Evolutionary conservation across 2,888 invertebrate species (phyloP).

Genomic region (Aspidiotus rigidus): DNA sequence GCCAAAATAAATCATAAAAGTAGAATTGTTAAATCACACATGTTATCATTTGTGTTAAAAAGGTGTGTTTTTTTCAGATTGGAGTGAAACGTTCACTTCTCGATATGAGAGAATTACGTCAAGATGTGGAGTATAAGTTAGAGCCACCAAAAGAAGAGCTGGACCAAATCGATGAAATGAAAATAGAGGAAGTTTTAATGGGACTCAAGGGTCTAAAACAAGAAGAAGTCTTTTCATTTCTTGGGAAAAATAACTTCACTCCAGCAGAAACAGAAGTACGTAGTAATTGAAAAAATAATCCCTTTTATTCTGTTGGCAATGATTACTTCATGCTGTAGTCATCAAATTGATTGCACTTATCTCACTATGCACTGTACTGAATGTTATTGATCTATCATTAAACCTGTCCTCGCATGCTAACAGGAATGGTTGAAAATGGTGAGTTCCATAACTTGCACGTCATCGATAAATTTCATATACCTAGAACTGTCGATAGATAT

Average conservation of each 20-base stretch:
- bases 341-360: not conserved
- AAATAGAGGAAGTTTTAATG: constrained; percentile 31
- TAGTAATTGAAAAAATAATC: not conserved
- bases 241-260: constrained; percentile 30
- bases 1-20: too few species aligned
- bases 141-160: constrained; percentile 30
- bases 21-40: too few species aligned
- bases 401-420: constrained; percentile 18
- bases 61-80: too few species aligned
- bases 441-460: constrained; percentile 3
- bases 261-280: constrained; percentile 28
- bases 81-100: not conserved
- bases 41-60: too few species aligned
- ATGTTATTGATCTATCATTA: not conserved
- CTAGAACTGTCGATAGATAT: not conserved
- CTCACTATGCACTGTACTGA: not conserved
- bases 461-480: not conserved
- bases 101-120: constrained; percentile 27
- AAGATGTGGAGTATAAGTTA: constrained; percentile 21
- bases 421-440: constrained; percentile 32
- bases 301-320: not conserved
- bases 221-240: constrained; percentile 30
- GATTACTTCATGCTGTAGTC: not conserved
- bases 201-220: constrained; percentile 26
- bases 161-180: constrained; percentile 26